Evolutionary conservation across 2,888 invertebrate genomes (phyloP), one percentile per base, ranked within the genome.

Genomic region (Notodonta dromedarius): DNA sequence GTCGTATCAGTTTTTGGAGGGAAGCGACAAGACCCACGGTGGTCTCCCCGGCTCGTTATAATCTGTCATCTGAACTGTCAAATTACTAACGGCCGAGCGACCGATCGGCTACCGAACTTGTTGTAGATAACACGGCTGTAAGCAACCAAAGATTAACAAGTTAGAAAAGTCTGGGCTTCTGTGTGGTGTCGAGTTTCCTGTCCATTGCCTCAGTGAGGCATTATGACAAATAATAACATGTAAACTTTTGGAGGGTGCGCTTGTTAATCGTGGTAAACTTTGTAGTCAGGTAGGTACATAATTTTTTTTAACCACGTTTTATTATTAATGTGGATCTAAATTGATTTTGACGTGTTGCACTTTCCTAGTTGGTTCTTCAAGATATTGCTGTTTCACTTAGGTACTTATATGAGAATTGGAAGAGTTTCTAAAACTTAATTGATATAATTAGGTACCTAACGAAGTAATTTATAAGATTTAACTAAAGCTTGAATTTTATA

Each of bases 51-150:
- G 78, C 79, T 77, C 77, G 82, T 85, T 86, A 90, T 92, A 92
- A 93, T 93, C 93, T 93, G 93, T 94, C 93, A 94, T 93, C 90
- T 88, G 88, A 86, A 85, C 93, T 93, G 93, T 93, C 93, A 94
- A 93, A 93, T 93, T 93, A 93, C 93, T 94, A 93, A 93, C 93
- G 91, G 92, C 85, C 87, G 91, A 85, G 83, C 91, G 92, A 87
- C 80, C 91, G 93, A 92, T 91, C 91, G 89, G 93, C 93, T 93
- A 90, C 93, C 86, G 93, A 91, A 91, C 90, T 89, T 89, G 91
- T 90, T 87, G 85, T 87, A 91, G 93, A 93, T 93, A 93, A 91
- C 86, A 82, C 75, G 61, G 82, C 84, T 84, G 86, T 86, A 85
- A 73, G 77, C 77, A 69, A 71, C 65, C 86, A 86, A 69, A 86